phyloP scores from a whole-genome alignment of 30 jellyfish, hydroid and myxozoan species.

The Mastigias papua region DNA sequence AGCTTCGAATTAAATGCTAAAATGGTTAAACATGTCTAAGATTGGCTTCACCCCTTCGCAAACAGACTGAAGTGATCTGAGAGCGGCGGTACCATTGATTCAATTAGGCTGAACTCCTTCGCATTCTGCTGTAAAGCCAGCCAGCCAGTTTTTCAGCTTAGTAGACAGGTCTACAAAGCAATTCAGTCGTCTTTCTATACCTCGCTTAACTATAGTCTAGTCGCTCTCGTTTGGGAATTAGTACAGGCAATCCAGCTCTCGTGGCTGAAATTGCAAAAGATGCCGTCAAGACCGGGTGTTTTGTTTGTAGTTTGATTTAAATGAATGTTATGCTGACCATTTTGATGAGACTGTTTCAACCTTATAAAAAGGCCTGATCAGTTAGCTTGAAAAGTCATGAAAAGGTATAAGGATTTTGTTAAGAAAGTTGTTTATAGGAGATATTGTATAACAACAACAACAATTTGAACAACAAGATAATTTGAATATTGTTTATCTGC shows the following conservation, averaged over 20 bases:
- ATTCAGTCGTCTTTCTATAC: background rate
- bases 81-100: background rate
- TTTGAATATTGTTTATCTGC: too few relatives aligned
- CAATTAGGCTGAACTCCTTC: background rate
- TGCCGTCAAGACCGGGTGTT: too few relatives aligned
- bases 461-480: too few relatives aligned
- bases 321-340: too few relatives aligned
- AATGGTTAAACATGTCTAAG: background rate
- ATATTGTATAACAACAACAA: too few relatives aligned
- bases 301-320: too few relatives aligned
- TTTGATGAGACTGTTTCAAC: too few relatives aligned
- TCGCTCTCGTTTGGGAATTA: background rate
- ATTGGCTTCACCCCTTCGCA: background rate
- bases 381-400: too few relatives aligned
- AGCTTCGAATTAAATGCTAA: conserved; percentile 17
- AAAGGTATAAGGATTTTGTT: too few relatives aligned
- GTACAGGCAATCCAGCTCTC: too few relatives aligned
- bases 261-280: background rate
- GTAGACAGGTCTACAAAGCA: background rate
- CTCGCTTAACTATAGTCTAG: background rate
- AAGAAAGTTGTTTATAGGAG: too few relatives aligned
- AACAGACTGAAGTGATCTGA: background rate
- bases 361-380: too few relatives aligned
- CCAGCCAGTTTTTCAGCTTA: background rate
- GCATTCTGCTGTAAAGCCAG: background rate